phyloP scores from a whole-genome alignment of 2,888 invertebrate genomes.

The Drosophila trichaetosa region DNA sequence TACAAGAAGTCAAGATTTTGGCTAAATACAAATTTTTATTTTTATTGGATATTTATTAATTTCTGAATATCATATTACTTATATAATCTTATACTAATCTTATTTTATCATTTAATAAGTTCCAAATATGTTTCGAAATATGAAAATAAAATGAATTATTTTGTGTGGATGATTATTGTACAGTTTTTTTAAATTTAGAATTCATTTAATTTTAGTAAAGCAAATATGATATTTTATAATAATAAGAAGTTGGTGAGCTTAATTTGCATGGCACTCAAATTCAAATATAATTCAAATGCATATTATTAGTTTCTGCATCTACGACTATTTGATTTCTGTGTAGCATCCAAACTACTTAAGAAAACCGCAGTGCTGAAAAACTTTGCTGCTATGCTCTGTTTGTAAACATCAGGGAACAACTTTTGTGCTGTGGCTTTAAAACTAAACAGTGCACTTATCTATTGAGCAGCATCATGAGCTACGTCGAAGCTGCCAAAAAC shows the following conservation, averaged over 20 bases:
- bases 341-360: slow-evolving; percentile 48
- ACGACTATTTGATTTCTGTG: slow-evolving; percentile 8
- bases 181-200: background rate
- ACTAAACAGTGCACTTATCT: slow-evolving; percentile 77
- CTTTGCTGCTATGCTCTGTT: slow-evolving; percentile 43
- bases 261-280: background rate
- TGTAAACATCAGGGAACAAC: slow-evolving; percentile 43
- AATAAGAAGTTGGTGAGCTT: background rate
- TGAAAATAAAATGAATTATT: background rate
- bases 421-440: slow-evolving; percentile 78
- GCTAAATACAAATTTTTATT: no score
- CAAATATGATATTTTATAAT: background rate
- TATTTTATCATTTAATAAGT: background rate
- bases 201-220: background rate
- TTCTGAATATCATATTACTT: background rate
- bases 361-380: slow-evolving; percentile 58
- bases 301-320: slow-evolving; percentile 7
- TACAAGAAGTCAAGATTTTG: background rate
- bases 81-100: background rate
- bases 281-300: background rate
- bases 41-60: background rate
- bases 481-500: slow-evolving; percentile 69
- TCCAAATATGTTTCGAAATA: background rate
- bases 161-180: background rate
- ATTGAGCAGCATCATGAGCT: slow-evolving; percentile 64